Base-by-base conservation (phyloP, 2,888 invertebrate species). In the Acleris sparsana region DNA sequence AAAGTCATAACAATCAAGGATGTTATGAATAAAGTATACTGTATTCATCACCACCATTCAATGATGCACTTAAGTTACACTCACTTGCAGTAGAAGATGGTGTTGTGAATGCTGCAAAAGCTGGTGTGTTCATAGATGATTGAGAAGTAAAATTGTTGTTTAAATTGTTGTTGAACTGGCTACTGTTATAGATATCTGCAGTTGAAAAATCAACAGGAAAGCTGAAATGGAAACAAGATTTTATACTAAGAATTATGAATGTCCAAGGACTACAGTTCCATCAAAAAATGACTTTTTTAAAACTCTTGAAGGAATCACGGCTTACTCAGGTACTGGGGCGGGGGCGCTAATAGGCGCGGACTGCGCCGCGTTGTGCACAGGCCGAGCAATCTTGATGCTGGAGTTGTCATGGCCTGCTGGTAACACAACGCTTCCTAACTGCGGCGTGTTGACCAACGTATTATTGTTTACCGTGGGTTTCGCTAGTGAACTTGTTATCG, bases 181-280 rank as follows among this genome's bases (percentile, higher is more conserved):
- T 93, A 83, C 95, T 94, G 86, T 95, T 95, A 84, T 95, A 95
- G 75, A 96, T 95, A 80, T 95, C 94, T 69, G 96, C 95, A 69
- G 94, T 94, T 72, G 95, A 94, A 82, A 96, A 96, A 85, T 96
- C 95, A 73, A 95, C 96, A 74, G 95, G 94, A 85, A 96, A 96
- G 86, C 93, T 93, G 84, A 55, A 89, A 90, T 58, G 60, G 65
- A 71, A 68, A 66, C 52, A 69, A 43, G 56, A 20, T 63, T 53
- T 62, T 46, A 55, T 59, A 62, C 33, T 57, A 46, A 20, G 13
- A 18, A 53, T 55, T 51, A 58, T 51, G 25, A 56, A 60, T 17
- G 18, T 20, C 17, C 17, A 18, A 33, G 3, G 9, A 33, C 33
- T 9, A 9, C 33, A 33, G 9, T 33, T 33, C 33, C 0, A 33